A percentile compares a stretch with the other conserved stretches of the same genome.
These are phyloP conservation scores for Bombus affinis DNA, from an alignment of 1,140 invertebrate genomes.

Conservation along the genomic window DNA sequence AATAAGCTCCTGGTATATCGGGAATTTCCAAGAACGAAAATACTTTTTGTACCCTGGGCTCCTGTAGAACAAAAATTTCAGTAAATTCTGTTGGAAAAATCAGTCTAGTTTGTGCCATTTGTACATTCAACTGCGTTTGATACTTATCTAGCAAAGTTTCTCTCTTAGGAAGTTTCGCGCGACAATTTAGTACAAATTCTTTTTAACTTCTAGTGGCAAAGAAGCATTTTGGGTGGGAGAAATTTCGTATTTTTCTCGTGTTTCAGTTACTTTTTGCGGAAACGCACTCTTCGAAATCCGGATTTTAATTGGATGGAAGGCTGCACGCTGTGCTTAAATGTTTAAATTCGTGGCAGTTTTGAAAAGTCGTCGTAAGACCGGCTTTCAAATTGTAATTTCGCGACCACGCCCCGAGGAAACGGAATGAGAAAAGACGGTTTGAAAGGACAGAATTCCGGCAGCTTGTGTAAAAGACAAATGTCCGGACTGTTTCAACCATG, in stretches of 20 bases:
- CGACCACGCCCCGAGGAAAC: neutral
- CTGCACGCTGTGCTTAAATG: neutral
- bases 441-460: neutral
- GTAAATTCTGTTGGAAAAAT: neutral
- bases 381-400: conserved; percentile 4
- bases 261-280: neutral
- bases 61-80: no score
- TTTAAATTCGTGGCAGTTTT: conserved; percentile 1
- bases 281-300: neutral
- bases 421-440: neutral
- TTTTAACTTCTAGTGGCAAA: neutral
- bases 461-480: neutral
- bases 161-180: neutral
- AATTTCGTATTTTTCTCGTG: neutral
- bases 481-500: neutral
- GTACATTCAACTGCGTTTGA: neutral
- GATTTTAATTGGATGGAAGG: conserved; percentile 11
- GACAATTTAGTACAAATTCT: neutral
- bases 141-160: neutral
- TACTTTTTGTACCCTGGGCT: no score
- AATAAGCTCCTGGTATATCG: no score
- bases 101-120: neutral
- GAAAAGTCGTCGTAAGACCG: neutral
- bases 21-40: no score
- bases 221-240: neutral